Evolutionary conservation across 2,113 vertebrate species (phyloP).

Genomic region (Ammodytes marinus): DNA sequence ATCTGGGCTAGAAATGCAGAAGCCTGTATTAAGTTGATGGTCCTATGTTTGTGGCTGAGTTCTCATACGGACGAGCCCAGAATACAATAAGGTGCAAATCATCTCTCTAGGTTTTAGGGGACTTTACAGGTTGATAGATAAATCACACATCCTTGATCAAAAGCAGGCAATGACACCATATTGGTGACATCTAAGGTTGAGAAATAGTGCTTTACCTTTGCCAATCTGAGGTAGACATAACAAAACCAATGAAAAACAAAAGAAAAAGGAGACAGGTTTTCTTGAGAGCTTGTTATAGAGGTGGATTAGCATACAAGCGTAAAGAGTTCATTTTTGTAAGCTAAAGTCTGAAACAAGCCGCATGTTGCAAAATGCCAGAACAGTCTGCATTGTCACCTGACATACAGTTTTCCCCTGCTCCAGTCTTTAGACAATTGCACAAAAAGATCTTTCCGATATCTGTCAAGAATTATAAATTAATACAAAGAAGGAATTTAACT

Average conservation of each 20-base stretch:
- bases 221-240: conserved; percentile 82
- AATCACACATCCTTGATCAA: conserved; percentile 43
- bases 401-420: conserved; percentile 46
- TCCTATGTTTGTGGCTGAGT: conserved; percentile 52
- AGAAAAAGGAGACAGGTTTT: conserved; percentile 30
- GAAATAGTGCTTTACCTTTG: conserved; percentile 75
- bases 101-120: conserved; percentile 45
- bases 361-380: conserved; percentile 37
- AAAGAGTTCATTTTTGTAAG: conserved; percentile 17
- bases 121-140: conserved; percentile 56
- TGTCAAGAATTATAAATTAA: conserved; percentile 55
- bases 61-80: conserved; percentile 40
- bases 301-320: conserved; percentile 40
- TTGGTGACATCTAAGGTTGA: conserved; percentile 51
- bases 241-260: conserved; percentile 58
- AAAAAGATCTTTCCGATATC: conserved; percentile 43
- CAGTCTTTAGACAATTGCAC: conserved; percentile 63
- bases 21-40: conserved; percentile 56
- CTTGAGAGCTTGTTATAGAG: conserved; percentile 43
- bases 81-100: conserved; percentile 72
- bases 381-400: conserved; percentile 12
- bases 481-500: conserved; percentile 48
- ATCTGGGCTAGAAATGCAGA: conserved; percentile 53
- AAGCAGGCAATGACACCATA: conserved; percentile 41
- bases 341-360: conserved; percentile 44